These are phyloP conservation scores for Cantharis rustica DNA, from an alignment of 2,888 invertebrate genomes.

Conservation along the genomic window DNA sequence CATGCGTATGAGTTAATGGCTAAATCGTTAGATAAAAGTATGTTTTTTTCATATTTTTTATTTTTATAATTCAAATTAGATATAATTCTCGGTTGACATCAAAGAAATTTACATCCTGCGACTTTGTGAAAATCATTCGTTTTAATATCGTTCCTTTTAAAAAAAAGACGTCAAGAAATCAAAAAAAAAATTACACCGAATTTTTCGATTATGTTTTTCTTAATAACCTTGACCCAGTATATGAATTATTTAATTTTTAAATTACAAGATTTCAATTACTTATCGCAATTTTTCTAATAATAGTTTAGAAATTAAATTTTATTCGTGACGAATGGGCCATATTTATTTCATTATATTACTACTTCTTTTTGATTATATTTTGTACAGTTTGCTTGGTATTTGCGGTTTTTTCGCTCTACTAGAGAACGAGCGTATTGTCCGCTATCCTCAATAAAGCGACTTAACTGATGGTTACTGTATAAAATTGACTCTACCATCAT, in stretches of 20 bases:
- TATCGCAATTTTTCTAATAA: background rate
- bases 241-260: background rate
- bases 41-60: background rate
- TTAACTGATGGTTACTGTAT: background rate
- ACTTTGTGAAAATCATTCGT: background rate
- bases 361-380: background rate
- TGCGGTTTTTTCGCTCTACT: constrained; percentile 5
- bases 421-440: constrained; percentile 1
- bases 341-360: background rate
- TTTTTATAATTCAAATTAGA: background rate
- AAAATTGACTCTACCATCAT: background rate
- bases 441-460: background rate
- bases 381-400: background rate
- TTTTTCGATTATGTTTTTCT: background rate
- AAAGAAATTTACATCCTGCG: background rate
- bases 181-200: background rate
- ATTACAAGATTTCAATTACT: background rate
- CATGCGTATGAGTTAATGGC: background rate
- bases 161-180: background rate
- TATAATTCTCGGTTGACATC: background rate
- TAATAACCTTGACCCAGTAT: background rate
- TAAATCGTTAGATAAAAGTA: background rate
- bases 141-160: background rate
- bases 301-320: background rate
- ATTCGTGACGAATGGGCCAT: background rate